These are phyloP conservation scores for Auanema freiburgensis DNA, from an alignment of 2,888 invertebrate species.

Conservation along the genomic window DNA sequence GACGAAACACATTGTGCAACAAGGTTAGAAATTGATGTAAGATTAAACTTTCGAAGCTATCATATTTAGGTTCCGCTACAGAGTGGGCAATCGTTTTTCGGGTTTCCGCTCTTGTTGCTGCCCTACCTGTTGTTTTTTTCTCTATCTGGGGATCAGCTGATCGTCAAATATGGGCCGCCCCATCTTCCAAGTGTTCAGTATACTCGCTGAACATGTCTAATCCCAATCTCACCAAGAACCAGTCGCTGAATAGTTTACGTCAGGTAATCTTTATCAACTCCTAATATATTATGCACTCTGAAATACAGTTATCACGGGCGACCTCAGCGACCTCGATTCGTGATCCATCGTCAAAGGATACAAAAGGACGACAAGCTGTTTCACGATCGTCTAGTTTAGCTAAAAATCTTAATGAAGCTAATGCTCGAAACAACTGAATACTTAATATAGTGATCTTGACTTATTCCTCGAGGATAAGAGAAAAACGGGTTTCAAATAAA, in stretches of 20 bases:
- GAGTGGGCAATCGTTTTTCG: slow-evolving; percentile 61
- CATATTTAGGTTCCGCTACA: slow-evolving; percentile 34
- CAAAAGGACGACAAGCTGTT: not conserved
- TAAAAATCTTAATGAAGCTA: slow-evolving; percentile 22
- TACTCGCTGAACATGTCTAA: slow-evolving; percentile 35
- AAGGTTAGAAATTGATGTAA: slow-evolving; percentile 33
- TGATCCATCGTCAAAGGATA: not conserved
- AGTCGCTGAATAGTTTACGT: slow-evolving; percentile 22
- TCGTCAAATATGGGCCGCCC: slow-evolving; percentile 57
- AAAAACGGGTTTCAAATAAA: too few species aligned
- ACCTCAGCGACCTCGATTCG: slow-evolving; percentile 27
- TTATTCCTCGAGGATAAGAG: too few species aligned
- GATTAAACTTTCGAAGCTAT: not conserved
- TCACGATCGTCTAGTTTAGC: slow-evolving; percentile 19
- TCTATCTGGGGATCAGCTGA: slow-evolving; percentile 58
- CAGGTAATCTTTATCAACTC: not conserved
- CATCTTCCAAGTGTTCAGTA: slow-evolving; percentile 50
- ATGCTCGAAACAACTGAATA: too few species aligned
- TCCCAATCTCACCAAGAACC: slow-evolving; percentile 19
- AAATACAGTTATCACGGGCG: slow-evolving; percentile 30
- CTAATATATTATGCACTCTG: not conserved
- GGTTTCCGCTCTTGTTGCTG: slow-evolving; percentile 56
- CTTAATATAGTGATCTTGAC: too few species aligned
- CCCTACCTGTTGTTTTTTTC: slow-evolving; percentile 55
- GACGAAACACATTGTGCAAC: slow-evolving; percentile 59